A percentile compares a stretch with the other conserved stretches of the same genome.
phyloP scores from a whole-genome alignment of 2,888 invertebrate species.

The Temnothorax rugatulus region DNA sequence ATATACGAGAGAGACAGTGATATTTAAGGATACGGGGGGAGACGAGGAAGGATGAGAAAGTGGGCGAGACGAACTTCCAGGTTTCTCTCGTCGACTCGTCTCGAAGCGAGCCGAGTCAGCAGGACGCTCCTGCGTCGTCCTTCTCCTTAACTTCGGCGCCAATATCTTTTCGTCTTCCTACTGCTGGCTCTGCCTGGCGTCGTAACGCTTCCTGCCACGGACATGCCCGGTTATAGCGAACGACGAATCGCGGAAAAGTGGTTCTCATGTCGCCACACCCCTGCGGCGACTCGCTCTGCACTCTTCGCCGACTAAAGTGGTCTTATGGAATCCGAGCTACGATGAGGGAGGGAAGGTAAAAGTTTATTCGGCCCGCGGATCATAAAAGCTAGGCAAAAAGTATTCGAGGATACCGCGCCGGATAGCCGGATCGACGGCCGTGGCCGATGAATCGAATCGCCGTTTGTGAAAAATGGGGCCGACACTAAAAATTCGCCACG shows the following conservation, averaged over 20 bases:
- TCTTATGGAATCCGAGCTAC: slow-evolving; percentile 37
- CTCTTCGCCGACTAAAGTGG: slow-evolving; percentile 30
- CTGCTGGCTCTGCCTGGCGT: slow-evolving; percentile 34
- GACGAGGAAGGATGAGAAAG: slow-evolving; percentile 33
- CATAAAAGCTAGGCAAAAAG: slow-evolving; percentile 49
- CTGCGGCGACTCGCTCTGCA: slow-evolving; percentile 13
- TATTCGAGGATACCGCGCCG: slow-evolving; percentile 4
- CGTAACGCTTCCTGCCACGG: slow-evolving; percentile 68
- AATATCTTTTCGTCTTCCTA: slow-evolving; percentile 63
- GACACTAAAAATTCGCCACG: slow-evolving; percentile 41
- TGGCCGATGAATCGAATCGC: slow-evolving; percentile 15
- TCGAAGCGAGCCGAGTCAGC: slow-evolving; percentile 74
- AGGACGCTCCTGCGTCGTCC: slow-evolving; percentile 63
- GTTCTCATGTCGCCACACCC: slow-evolving; percentile 51
- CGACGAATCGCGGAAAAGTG: slow-evolving; percentile 55
- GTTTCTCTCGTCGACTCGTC: slow-evolving; percentile 62
- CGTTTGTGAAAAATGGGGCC: slow-evolving; percentile 35
- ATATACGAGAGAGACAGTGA: slow-evolving; percentile 56
- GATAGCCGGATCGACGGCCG: slow-evolving; percentile 14
- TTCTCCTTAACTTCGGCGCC: slow-evolving; percentile 60
- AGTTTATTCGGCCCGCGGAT: slow-evolving; percentile 48
- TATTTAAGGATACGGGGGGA: slow-evolving; percentile 1
- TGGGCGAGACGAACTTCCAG: slow-evolving; percentile 65
- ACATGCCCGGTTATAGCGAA: slow-evolving; percentile 50
- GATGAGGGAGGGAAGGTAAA: slow-evolving; percentile 2